Percentiles rank a stretch among this genome's conserved stretches.
These are phyloP conservation scores for Papilio polytes DNA, from an alignment of 1,140 invertebrate species.

Conservation along the genomic window DNA sequence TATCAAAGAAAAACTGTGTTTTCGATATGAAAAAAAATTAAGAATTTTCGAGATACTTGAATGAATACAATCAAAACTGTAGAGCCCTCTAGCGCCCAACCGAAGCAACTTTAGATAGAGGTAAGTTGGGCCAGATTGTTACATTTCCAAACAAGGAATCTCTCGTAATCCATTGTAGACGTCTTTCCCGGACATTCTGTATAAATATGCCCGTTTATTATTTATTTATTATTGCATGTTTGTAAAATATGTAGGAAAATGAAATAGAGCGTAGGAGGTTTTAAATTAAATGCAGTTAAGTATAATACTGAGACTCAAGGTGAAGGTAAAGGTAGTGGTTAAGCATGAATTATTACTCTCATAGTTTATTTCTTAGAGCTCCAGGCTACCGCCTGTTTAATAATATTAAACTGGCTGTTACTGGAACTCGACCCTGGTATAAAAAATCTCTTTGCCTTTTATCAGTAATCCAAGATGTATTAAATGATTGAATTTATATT, in stretches of 20 bases:
- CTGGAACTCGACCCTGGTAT: neutral
- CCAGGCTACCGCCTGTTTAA: neutral
- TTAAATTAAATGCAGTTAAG: neutral
- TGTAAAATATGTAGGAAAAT: neutral
- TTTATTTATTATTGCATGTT: neutral
- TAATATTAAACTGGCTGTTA: neutral
- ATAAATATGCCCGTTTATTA: no score
- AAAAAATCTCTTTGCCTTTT: neutral
- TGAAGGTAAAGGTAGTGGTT: constrained; percentile 7
- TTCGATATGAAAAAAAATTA: no score
- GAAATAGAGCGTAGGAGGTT: neutral
- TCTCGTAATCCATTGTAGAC: no score
- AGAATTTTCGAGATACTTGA: no score
- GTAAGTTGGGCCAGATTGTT: no score
- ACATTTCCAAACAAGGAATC: no score
- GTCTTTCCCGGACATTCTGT: no score
- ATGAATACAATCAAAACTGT: no score
- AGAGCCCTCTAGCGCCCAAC: no score
- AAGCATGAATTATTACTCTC: constrained; percentile 8
- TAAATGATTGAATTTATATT: neutral
- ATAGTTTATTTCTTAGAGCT: neutral
- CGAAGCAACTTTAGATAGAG: no score
- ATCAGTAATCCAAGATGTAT: neutral
- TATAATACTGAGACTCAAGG: neutral
- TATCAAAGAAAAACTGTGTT: no score